Percentiles rank a stretch among this genome's conserved stretches.
Evolutionary conservation across 2,888 invertebrate genomes (phyloP).

Genomic region (Aporophyla lueneburgensis): DNA sequence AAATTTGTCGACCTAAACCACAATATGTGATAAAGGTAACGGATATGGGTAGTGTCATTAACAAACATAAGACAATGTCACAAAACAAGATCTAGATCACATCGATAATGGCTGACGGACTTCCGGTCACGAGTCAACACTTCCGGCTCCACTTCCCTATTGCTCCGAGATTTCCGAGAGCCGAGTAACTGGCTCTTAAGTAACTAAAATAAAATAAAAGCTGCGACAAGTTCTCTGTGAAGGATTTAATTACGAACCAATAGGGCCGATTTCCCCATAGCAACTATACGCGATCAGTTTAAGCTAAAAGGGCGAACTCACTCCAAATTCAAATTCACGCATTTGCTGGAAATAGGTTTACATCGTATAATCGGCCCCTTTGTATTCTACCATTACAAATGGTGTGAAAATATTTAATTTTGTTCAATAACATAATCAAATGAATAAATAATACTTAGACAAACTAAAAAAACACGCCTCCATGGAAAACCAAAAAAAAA

Average conservation of each 20-base stretch:
- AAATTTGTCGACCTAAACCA: no score
- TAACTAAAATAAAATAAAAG: slow-evolving; percentile 30
- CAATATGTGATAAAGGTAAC: background rate
- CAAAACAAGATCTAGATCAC: slow-evolving; percentile 62
- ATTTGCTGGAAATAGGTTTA: no score
- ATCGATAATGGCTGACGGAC: slow-evolving; percentile 51
- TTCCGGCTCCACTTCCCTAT: slow-evolving; percentile 71
- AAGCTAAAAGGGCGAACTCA: background rate
- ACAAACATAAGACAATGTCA: slow-evolving; percentile 47
- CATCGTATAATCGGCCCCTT: no score
- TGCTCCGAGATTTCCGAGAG: slow-evolving; percentile 64
- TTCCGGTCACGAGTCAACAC: slow-evolving; percentile 69
- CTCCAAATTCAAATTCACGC: no score
- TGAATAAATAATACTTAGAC: no score
- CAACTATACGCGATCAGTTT: background rate
- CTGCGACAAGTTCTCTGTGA: slow-evolving; percentile 6
- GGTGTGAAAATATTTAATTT: no score
- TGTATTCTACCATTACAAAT: no score
- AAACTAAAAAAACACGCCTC: no score
- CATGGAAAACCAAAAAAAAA: no score
- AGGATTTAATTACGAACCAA: slow-evolving; percentile 8
- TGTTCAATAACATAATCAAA: no score
- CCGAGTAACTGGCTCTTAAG: slow-evolving; percentile 31
- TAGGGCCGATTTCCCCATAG: background rate
- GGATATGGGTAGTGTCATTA: slow-evolving; percentile 15